Conservation (phyloP, 2,888 invertebrate genomes). For the Orchestes rusci region DNA sequence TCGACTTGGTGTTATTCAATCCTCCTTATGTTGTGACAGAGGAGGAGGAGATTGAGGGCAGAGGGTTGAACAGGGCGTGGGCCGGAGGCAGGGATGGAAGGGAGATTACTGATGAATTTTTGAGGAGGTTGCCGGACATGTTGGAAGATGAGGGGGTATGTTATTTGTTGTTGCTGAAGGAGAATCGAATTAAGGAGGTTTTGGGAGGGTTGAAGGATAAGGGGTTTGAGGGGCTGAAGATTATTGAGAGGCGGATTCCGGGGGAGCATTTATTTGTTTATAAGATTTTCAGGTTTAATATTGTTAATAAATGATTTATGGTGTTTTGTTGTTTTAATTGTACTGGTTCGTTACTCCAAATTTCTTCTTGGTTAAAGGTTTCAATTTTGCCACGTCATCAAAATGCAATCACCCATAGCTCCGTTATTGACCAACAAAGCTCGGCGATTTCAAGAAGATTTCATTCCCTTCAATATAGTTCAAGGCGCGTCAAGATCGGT, state of each 20-base stretch:
- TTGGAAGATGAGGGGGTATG: conserved; percentile 71
- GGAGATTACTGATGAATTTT: conserved; percentile 68
- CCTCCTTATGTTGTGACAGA: conserved; percentile 96
- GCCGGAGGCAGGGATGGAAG: conserved; percentile 72
- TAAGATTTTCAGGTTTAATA: conserved; percentile 52
- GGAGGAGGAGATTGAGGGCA: conserved; percentile 57
- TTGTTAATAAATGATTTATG: too few relatives aligned
- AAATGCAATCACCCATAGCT: too few relatives aligned
- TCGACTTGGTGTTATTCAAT: conserved; percentile 92
- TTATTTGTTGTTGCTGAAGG: conserved; percentile 81
- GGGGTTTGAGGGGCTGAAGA: conserved; percentile 56
- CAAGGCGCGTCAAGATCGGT: too few relatives aligned
- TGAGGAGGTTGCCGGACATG: conserved; percentile 61
- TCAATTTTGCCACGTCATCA: too few relatives aligned
- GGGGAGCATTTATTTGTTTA: conserved; percentile 83
- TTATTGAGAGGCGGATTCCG: conserved; percentile 70
- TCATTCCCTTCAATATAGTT: too few relatives aligned
- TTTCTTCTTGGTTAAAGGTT: too few relatives aligned
- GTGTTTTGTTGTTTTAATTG: too few relatives aligned
- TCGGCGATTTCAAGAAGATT: too few relatives aligned
- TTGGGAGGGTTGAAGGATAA: conserved; percentile 50
- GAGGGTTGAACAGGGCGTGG: conserved; percentile 60
- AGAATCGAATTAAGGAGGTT: conserved; percentile 77
- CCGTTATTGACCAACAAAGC: too few relatives aligned
- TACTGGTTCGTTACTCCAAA: too few relatives aligned